These are phyloP conservation scores for Mugil cephalus DNA, from an alignment of 2,113 vertebrate species.

Conservation along the genomic window DNA sequence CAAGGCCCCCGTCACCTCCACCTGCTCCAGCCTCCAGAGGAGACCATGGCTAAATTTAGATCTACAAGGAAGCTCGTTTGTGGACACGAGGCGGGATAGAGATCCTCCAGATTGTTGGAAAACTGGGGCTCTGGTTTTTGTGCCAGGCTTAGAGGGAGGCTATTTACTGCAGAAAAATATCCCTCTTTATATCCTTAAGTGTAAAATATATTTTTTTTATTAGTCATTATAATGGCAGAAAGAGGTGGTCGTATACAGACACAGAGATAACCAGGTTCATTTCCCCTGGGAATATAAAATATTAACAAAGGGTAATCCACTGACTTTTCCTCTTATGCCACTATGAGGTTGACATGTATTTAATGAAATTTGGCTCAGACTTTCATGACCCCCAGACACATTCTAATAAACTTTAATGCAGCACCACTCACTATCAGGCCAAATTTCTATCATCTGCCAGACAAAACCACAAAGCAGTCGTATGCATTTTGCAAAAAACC, in stretches of 20 bases:
- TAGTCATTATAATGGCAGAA: neutral
- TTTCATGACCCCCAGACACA: no score
- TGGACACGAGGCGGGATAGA: constrained; percentile 38
- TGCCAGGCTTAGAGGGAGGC: constrained; percentile 51
- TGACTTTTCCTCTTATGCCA: no score
- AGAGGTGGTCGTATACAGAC: neutral
- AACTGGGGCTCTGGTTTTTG: constrained; percentile 35
- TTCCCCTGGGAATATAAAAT: no score
- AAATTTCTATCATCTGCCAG: no score
- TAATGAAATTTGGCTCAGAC: no score
- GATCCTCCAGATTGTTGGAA: constrained; percentile 72
- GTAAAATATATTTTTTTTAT: neutral
- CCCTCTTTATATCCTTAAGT: neutral
- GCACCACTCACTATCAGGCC: no score
- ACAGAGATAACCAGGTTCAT: no score
- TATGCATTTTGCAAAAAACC: no score
- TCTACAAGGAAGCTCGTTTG: constrained; percentile 50
- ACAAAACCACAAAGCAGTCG: no score
- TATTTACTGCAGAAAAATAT: constrained; percentile 38
- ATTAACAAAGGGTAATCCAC: no score
- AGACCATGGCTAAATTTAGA: constrained; percentile 72
- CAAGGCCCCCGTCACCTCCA: constrained; percentile 79
- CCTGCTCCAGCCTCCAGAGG: constrained; percentile 77
- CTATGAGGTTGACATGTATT: no score
- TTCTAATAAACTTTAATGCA: no score